Conservation (phyloP, 2,888 invertebrate species). For the Dynastes tityus region DNA sequence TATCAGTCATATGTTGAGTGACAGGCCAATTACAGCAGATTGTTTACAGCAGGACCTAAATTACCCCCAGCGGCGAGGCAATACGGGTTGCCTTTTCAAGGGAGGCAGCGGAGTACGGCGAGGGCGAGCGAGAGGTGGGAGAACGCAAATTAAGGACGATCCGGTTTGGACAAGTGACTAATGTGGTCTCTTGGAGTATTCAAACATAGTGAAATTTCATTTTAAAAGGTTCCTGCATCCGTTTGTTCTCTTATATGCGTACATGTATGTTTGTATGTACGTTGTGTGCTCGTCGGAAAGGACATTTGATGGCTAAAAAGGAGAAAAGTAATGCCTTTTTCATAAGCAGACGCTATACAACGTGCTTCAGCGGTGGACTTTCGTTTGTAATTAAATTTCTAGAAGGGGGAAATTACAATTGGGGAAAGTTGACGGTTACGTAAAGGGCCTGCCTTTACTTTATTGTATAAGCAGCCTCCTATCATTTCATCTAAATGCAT, state of each 20-base stretch:
- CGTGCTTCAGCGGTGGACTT: neutral
- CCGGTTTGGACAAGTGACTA: slow-evolving; percentile 53
- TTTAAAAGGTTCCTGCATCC: slow-evolving; percentile 35
- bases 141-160: slow-evolving; percentile 50
- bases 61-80: slow-evolving; percentile 54
- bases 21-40: slow-evolving; percentile 55
- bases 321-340: slow-evolving; percentile 24
- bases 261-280: neutral
- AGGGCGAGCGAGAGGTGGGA: slow-evolving; percentile 28
- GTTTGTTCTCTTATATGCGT: neutral
- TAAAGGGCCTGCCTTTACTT: too few species aligned
- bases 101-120: slow-evolving; percentile 15
- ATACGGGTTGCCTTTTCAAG: slow-evolving; percentile 53
- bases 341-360: slow-evolving; percentile 6
- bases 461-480: too few species aligned
- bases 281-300: slow-evolving; percentile 6
- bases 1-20: slow-evolving; percentile 55
- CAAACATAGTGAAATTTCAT: slow-evolving; percentile 49
- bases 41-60: slow-evolving; percentile 55
- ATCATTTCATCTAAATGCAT: neutral
- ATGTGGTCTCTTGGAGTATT: slow-evolving; percentile 52
- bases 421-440: neutral
- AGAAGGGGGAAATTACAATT: neutral
- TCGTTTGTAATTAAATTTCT: slow-evolving; percentile 14
- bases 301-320: slow-evolving; percentile 1